phyloP scores from a whole-genome alignment of 2,888 invertebrate genomes.

The Ochropacha duplaris region DNA sequence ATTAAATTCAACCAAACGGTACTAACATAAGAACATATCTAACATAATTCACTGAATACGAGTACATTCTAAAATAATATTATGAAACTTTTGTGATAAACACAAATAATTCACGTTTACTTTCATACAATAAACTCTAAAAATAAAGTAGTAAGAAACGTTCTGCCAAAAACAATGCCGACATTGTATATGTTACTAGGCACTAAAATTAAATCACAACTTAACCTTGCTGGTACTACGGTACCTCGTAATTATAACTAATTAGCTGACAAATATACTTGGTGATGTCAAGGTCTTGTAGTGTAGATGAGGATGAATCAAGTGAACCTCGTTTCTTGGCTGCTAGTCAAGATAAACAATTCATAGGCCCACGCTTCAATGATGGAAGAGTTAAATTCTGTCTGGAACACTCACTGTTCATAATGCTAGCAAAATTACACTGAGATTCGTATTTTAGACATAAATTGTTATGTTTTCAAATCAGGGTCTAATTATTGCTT shows the following conservation, averaged over 20 bases:
- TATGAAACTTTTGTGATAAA: not conserved
- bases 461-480: too few relatives aligned
- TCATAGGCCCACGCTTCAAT: slow-evolving; percentile 43
- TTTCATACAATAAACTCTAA: not conserved
- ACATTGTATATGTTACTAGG: not conserved
- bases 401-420: slow-evolving; percentile 37
- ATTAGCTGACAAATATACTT: slow-evolving; percentile 40
- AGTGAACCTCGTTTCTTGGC: slow-evolving; percentile 48
- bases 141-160: not conserved
- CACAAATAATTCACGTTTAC: not conserved
- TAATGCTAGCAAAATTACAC: too few relatives aligned
- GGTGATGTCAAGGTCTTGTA: slow-evolving; percentile 48
- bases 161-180: not conserved
- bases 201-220: slow-evolving; percentile 6
- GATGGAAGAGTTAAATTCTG: slow-evolving; percentile 42
- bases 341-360: slow-evolving; percentile 60
- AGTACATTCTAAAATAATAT: not conserved
- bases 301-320: slow-evolving; percentile 38
- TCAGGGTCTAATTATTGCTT: too few relatives aligned
- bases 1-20: not conserved
- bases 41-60: too few relatives aligned
- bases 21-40: too few relatives aligned
- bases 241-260: slow-evolving; percentile 41
- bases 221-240: slow-evolving; percentile 30
- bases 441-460: too few relatives aligned